A percentile compares a stretch with the other conserved stretches of the same genome.
phyloP scores from a whole-genome alignment of 2,888 invertebrate genomes.

The Conomelus anceps region DNA sequence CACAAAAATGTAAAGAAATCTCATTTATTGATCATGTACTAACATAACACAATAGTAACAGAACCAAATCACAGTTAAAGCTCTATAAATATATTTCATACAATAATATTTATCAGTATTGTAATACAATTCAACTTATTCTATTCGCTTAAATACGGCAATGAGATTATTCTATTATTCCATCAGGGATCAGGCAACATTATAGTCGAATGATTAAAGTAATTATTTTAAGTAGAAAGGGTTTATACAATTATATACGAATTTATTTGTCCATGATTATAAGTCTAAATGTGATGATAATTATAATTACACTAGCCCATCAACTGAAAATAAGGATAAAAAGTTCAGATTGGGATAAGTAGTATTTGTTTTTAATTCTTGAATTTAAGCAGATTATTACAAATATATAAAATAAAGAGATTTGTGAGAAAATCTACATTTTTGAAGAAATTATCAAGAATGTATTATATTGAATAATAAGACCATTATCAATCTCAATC shows the following conservation, averaged over 20 bases:
- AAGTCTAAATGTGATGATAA: background rate
- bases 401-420: no score
- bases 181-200: background rate
- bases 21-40: background rate
- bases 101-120: background rate
- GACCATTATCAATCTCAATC: no score
- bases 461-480: no score
- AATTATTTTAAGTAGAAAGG: background rate
- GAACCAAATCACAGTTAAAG: background rate
- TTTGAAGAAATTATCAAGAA: no score
- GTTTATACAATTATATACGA: background rate
- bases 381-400: no score
- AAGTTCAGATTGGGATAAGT: no score
- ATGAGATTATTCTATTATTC: background rate
- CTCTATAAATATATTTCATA: background rate
- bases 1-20: background rate
- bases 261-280: background rate
- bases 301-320: background rate
- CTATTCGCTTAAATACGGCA: background rate
- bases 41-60: background rate
- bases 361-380: no score
- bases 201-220: background rate
- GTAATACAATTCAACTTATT: background rate
- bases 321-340: background rate
- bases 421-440: no score